These are phyloP conservation scores for Lasiommata megera DNA, from an alignment of 2,888 invertebrate genomes.

Conservation along the genomic window DNA sequence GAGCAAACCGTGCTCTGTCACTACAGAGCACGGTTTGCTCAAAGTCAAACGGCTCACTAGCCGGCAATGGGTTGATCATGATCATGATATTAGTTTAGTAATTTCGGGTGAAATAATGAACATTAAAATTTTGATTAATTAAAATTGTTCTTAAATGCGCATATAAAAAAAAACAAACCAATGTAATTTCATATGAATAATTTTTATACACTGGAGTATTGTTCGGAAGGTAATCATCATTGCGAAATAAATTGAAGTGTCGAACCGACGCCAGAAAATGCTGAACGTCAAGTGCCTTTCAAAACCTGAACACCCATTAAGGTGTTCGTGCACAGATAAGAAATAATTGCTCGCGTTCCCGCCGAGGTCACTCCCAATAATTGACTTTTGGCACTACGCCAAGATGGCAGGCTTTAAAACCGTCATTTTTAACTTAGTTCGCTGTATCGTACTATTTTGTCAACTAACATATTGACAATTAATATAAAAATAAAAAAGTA, in stretches of 20 bases:
- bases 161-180: no score
- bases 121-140: no score
- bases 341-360: constrained; percentile 62
- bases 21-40: no score
- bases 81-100: no score
- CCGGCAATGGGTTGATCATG: no score
- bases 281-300: constrained; percentile 60
- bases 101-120: no score
- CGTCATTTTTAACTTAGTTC: constrained; percentile 12
- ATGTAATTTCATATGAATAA: background rate
- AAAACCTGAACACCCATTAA: constrained; percentile 61
- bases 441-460: background rate
- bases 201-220: background rate
- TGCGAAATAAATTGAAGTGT: constrained; percentile 54
- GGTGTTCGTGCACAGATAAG: constrained; percentile 66
- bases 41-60: no score
- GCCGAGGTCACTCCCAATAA: constrained; percentile 58
- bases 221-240: background rate
- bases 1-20: no score
- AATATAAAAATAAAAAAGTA: no score
- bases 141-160: no score
- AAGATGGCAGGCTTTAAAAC: constrained; percentile 39
- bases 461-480: no score
- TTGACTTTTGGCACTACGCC: constrained; percentile 71
- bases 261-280: constrained; percentile 58